Percentiles rank a stretch among this genome's conserved stretches.
phyloP scores from a whole-genome alignment of 1,140 invertebrate genomes.

The Apis laboriosa region DNA sequence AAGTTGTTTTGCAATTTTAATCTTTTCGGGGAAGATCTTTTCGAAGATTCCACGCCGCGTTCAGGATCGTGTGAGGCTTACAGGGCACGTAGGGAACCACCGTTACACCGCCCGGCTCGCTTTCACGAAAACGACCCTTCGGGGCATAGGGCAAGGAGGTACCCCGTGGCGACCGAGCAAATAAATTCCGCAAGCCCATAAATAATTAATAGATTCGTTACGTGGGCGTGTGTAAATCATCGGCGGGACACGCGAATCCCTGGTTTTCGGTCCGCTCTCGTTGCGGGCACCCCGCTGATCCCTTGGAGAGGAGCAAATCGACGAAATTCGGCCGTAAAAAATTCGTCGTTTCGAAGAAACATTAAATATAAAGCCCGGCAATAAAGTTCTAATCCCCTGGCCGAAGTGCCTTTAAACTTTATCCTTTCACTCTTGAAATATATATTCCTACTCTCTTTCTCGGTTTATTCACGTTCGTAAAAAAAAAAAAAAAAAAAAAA shows the following conservation, averaged over 20 bases:
- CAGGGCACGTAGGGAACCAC: constrained; percentile 27
- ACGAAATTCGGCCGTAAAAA: constrained; percentile 59
- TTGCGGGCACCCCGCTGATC: constrained; percentile 53
- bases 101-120: constrained; percentile 58
- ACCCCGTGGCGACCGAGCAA: constrained; percentile 63
- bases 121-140: constrained; percentile 42
- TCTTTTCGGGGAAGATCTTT: constrained; percentile 31
- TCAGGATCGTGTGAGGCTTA: constrained; percentile 4
- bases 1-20: constrained; percentile 41
- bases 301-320: constrained; percentile 50
- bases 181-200: constrained; percentile 74
- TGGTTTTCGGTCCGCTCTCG: constrained; percentile 50
- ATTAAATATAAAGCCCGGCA: constrained; percentile 31
- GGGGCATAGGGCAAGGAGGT: constrained; percentile 60
- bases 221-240: constrained; percentile 73
- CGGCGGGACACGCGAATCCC: constrained; percentile 65
- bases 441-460: not conserved
- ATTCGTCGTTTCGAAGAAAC: constrained; percentile 51
- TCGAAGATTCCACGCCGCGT: not conserved
- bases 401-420: constrained; percentile 3
- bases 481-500: not conserved
- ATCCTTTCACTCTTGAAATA: not conserved
- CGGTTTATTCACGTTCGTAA: not conserved
- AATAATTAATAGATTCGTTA: constrained; percentile 78
- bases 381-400: constrained; percentile 32